Conservation (phyloP, 1,140 invertebrate genomes). For the Hycleus phaleratus region DNA sequence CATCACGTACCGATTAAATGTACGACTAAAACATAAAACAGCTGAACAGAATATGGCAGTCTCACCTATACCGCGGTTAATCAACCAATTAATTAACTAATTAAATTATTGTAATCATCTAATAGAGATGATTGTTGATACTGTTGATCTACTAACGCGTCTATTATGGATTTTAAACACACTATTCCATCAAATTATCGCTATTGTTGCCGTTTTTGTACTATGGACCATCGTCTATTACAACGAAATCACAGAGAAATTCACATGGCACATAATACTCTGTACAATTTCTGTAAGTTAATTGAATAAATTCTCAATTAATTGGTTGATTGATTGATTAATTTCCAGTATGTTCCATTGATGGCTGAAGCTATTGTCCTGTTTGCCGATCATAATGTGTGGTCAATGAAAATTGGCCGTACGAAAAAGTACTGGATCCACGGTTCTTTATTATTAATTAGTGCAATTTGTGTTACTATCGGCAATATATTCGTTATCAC, state of each 20-base stretch:
- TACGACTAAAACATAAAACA: too few species aligned
- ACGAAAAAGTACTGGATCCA: constrained; percentile 9
- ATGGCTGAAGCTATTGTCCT: constrained; percentile 9
- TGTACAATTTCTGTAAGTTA: background rate
- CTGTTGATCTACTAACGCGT: background rate
- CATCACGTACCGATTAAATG: too few species aligned
- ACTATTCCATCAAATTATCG: constrained; percentile 7
- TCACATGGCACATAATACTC: constrained; percentile 9
- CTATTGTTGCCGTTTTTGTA: background rate
- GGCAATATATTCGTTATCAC: constrained; percentile 1
- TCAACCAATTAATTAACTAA: too few species aligned
- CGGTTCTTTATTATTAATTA: constrained; percentile 2
- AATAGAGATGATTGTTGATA: too few species aligned
- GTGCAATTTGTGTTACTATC: constrained; percentile 1
- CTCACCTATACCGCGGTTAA: too few species aligned
- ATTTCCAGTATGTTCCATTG: constrained; percentile 5
- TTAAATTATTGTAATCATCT: too few species aligned
- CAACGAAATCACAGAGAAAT: background rate
- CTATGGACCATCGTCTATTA: constrained; percentile 2
- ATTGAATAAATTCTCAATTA: background rate
- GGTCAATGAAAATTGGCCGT: background rate
- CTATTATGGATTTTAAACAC: constrained; percentile 6
- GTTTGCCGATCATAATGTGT: constrained; percentile 3
- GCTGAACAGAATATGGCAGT: too few species aligned
- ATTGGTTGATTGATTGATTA: background rate